Evolutionary conservation across 1,140 invertebrate species (phyloP).

Genomic region (Sycobia sp.): DNA sequence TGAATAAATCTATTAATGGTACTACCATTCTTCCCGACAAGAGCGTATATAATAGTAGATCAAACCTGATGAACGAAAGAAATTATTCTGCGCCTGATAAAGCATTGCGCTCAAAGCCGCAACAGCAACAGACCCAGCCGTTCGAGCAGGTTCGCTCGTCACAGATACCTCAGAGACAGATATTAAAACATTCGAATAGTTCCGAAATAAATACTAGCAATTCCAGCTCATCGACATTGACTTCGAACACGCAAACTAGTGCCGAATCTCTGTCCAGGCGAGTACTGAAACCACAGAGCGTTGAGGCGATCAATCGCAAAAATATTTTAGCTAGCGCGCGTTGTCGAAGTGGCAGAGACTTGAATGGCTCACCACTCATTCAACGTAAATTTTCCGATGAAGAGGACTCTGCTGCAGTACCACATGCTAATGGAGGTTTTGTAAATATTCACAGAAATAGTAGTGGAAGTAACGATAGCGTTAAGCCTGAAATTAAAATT

Average conservation of each 20-base stretch:
- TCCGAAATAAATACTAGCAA: slow-evolving; percentile 48
- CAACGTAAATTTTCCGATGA: slow-evolving; percentile 67
- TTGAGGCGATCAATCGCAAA: slow-evolving; percentile 82
- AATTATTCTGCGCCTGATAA: slow-evolving; percentile 57
- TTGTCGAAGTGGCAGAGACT: slow-evolving; percentile 77
- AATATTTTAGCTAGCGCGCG: slow-evolving; percentile 86
- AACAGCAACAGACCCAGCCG: slow-evolving; percentile 32
- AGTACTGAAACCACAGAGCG: slow-evolving; percentile 76
- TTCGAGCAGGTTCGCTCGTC: slow-evolving; percentile 26
- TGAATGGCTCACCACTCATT: slow-evolving; percentile 71
- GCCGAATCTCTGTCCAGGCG: slow-evolving; percentile 57
- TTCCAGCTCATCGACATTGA: slow-evolving; percentile 64
- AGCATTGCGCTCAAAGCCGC: slow-evolving; percentile 56
- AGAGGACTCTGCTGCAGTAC: slow-evolving; percentile 51
- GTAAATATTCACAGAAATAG: slow-evolving; percentile 17
- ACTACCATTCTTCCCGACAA: slow-evolving; percentile 15
- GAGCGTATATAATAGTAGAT: slow-evolving; percentile 29
- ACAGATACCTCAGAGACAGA: slow-evolving; percentile 64
- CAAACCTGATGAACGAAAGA: slow-evolving; percentile 55
- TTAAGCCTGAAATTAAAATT: slow-evolving; percentile 49
- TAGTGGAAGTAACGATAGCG: slow-evolving; percentile 27
- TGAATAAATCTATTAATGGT: slow-evolving; percentile 35
- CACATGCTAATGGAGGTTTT: slow-evolving; percentile 41
- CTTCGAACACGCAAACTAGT: slow-evolving; percentile 71
- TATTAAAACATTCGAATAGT: slow-evolving; percentile 48